Evolutionary conservation across 2,888 invertebrate species (phyloP).

Genomic region (Sympetrum striolatum): DNA sequence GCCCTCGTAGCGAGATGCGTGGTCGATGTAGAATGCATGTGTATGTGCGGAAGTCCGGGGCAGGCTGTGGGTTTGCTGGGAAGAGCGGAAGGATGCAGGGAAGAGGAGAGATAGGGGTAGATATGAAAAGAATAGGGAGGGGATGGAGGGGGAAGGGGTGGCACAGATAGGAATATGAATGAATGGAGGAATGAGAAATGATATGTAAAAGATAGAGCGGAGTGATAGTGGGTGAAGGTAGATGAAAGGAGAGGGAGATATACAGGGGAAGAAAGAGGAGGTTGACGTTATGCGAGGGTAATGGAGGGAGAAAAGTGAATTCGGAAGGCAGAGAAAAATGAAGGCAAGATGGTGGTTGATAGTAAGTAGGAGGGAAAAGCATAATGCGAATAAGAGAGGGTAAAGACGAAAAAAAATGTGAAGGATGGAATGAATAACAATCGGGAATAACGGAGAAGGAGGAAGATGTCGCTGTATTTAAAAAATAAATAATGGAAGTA

Average conservation of each 20-base stretch:
- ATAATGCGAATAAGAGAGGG: no score
- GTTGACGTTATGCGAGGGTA: not conserved
- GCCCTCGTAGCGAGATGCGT: not conserved
- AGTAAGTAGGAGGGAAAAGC: not conserved
- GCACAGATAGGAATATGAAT: not conserved
- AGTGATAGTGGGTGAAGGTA: not conserved
- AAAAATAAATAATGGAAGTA: no score
- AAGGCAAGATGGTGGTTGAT: not conserved
- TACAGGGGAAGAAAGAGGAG: not conserved
- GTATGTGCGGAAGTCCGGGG: not conserved
- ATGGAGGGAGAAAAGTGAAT: not conserved
- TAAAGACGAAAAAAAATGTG: no score
- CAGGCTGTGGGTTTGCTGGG: not conserved
- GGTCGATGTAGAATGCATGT: not conserved
- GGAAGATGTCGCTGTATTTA: no score
- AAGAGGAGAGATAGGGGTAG: not conserved
- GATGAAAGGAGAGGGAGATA: not conserved
- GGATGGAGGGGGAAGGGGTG: not conserved
- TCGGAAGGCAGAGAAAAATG: not conserved
- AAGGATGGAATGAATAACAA: no score
- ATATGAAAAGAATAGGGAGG: not conserved
- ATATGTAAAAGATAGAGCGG: not conserved
- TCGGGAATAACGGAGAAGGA: no score
- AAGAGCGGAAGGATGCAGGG: not conserved
- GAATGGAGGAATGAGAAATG: not conserved